Conservation (phyloP, 2,888 invertebrate species). For the Hyalella azteca region DNA sequence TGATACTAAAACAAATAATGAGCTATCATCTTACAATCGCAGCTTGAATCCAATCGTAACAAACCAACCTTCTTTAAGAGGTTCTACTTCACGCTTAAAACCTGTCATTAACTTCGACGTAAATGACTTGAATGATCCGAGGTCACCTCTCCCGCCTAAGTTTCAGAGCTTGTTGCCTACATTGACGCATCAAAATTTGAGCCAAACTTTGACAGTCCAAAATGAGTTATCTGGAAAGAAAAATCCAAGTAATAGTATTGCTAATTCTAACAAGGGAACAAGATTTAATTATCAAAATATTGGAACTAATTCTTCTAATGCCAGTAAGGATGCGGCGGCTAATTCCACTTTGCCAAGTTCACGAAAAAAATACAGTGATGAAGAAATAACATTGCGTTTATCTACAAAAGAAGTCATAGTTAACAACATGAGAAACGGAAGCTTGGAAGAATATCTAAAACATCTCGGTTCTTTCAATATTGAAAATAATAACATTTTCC, state of each 20-base stretch:
- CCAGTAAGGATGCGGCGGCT: neutral
- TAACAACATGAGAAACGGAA: constrained; percentile 10
- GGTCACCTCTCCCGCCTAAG: neutral
- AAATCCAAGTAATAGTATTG: neutral
- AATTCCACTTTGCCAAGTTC: neutral
- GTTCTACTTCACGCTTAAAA: neutral
- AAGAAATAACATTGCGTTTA: neutral
- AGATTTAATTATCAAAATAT: too few species aligned
- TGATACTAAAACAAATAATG: neutral
- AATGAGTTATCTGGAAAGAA: too few species aligned
- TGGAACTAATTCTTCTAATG: neutral
- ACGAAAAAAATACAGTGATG: neutral
- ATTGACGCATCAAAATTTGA: neutral
- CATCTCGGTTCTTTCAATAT: too few species aligned
- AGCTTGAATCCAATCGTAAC: neutral
- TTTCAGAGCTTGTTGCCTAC: neutral
- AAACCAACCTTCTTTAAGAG: neutral
- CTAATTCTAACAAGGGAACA: too few species aligned
- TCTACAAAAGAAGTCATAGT: constrained; percentile 5
- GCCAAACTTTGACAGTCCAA: neutral
- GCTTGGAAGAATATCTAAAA: neutral
- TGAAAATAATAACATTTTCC: too few species aligned
- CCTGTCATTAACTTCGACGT: neutral
- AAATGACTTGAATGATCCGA: constrained; percentile 2
- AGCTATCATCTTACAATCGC: neutral